These are phyloP conservation scores for Acanthoscelides obtectus DNA, from an alignment of 2,888 invertebrate genomes.

Conservation along the genomic window DNA sequence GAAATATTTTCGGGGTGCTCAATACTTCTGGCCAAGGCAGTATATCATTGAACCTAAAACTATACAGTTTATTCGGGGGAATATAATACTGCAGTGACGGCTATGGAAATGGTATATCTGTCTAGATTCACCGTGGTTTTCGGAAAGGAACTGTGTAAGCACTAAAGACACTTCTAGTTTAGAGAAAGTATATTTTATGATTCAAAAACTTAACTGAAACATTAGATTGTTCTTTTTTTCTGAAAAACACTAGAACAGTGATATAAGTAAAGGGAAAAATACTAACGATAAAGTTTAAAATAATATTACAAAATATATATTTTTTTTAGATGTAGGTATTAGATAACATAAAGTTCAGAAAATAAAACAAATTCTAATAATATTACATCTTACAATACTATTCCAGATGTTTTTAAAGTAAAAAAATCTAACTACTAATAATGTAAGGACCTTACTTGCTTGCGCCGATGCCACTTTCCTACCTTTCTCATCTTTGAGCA, in stretches of 20 bases:
- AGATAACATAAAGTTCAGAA: neutral
- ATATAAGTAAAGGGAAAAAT: too few relatives aligned
- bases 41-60: neutral
- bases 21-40: too few relatives aligned
- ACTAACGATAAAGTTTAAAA: neutral
- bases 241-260: too few relatives aligned
- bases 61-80: neutral
- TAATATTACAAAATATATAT: neutral
- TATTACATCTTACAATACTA: neutral
- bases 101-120: neutral
- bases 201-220: too few relatives aligned
- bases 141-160: too few relatives aligned
- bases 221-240: too few relatives aligned
- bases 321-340: neutral
- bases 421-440: neutral
- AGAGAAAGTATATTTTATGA: too few relatives aligned
- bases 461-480: conserved; percentile 11
- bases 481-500: conserved; percentile 13
- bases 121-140: too few relatives aligned
- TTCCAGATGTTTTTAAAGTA: neutral
- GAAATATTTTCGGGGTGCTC: too few relatives aligned
- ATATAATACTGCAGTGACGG: neutral
- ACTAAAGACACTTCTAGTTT: too few relatives aligned
- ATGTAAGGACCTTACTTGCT: conserved; percentile 13
- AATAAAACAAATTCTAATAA: neutral